These are phyloP conservation scores for Collichthys lucidus DNA, from an alignment of 2,113 vertebrate genomes.

Conservation along the genomic window DNA sequence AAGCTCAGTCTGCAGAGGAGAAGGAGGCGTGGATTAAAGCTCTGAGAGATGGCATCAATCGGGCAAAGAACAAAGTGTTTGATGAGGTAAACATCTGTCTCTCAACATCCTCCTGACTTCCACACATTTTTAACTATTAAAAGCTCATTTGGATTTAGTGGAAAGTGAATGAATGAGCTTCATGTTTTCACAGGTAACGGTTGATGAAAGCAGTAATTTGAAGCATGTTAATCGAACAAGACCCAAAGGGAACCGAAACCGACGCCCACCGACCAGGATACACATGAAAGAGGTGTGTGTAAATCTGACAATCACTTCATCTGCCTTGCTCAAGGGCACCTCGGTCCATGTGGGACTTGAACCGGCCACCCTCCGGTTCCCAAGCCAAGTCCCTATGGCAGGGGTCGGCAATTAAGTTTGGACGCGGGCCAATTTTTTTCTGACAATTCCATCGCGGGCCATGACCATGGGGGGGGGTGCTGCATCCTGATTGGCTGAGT, in stretches of 20 bases:
- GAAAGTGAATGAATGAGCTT: background rate
- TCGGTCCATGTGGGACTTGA: too few relatives aligned
- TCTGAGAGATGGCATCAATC: conserved; percentile 90
- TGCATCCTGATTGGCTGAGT: too few relatives aligned
- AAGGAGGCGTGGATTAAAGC: conserved; percentile 96
- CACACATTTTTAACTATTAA: background rate
- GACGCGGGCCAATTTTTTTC: too few relatives aligned
- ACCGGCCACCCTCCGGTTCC: too few relatives aligned
- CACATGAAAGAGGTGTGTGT: conserved; percentile 92
- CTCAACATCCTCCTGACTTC: background rate
- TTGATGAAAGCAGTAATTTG: conserved; percentile 89
- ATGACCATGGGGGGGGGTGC: too few relatives aligned
- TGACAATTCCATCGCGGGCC: too few relatives aligned
- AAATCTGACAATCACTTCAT: conserved; percentile 9
- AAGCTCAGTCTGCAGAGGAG: conserved; percentile 88
- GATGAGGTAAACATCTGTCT: conserved; percentile 87
- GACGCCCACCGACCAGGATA: conserved; percentile 92
- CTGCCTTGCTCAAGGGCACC: too few relatives aligned
- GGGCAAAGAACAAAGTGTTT: conserved; percentile 94
- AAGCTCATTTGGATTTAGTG: background rate
- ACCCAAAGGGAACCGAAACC: conserved; percentile 86
- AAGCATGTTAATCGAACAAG: conserved; percentile 93
- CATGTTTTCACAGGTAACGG: conserved; percentile 86
- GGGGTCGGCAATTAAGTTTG: too few relatives aligned
- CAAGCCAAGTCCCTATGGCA: too few relatives aligned